These are phyloP conservation scores for Drosophila bipectinata DNA, from an alignment of 1,140 invertebrate genomes.

Conservation along the genomic window DNA sequence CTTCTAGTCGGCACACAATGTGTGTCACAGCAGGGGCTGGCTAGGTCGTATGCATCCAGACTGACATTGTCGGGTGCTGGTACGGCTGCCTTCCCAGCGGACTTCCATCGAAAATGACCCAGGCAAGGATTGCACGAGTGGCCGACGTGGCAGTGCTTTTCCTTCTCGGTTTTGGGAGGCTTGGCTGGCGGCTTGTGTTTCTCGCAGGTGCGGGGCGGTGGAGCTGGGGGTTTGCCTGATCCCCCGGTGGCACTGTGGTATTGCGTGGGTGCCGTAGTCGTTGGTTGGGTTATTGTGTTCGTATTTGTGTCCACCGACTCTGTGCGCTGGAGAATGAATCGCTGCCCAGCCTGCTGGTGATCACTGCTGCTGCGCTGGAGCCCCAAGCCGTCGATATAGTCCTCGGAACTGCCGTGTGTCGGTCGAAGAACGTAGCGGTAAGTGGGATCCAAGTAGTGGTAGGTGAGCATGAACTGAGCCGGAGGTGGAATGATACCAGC, in stretches of 20 bases:
- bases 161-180: constrained; percentile 60
- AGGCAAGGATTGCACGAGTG: constrained; percentile 91
- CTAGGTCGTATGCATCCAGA: constrained; percentile 92
- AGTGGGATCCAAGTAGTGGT: constrained; percentile 88
- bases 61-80: constrained; percentile 87
- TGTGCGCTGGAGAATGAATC: constrained; percentile 62
- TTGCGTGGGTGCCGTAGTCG: constrained; percentile 60
- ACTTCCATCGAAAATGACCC: constrained; percentile 81
- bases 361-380: constrained; percentile 87
- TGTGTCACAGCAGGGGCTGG: constrained; percentile 92
- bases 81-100: constrained; percentile 56
- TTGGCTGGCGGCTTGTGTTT: constrained; percentile 77
- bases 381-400: constrained; percentile 86
- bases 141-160: constrained; percentile 84
- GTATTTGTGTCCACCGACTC: constrained; percentile 70
- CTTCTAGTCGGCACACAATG: constrained; percentile 91
- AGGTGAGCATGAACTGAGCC: constrained; percentile 87
- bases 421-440: constrained; percentile 88
- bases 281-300: constrained; percentile 65
- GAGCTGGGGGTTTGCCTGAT: constrained; percentile 63
- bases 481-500: constrained; percentile 83
- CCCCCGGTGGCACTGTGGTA: constrained; percentile 50
- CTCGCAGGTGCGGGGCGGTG: constrained; percentile 78
- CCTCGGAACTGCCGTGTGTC: constrained; percentile 82
- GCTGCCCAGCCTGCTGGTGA: constrained; percentile 39